Conservation (phyloP, 2,888 invertebrate genomes). For the Herminia tarsipennalis region DNA sequence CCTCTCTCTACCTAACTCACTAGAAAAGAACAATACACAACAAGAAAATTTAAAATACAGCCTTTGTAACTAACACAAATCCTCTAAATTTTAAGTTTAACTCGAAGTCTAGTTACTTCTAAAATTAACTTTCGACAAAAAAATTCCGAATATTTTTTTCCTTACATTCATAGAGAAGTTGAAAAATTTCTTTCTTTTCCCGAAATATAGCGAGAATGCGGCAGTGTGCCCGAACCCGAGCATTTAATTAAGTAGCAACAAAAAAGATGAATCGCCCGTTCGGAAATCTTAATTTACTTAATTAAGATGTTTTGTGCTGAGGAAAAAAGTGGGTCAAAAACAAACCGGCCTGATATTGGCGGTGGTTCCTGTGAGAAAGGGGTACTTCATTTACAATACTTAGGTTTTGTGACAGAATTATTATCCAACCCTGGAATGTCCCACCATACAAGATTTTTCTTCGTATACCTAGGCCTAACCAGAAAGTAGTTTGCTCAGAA, state of each 20-base stretch:
- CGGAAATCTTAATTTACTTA: constrained; percentile 70
- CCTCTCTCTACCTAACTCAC: no score
- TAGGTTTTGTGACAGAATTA: neutral
- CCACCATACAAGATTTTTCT: no score
- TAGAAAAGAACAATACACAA: no score
- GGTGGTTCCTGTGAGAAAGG: constrained; percentile 23
- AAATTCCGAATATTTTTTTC: neutral
- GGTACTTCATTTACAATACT: no score
- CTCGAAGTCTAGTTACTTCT: neutral
- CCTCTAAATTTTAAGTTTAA: no score
- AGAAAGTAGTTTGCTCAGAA: no score
- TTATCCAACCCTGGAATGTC: no score
- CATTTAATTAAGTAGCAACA: constrained; percentile 62
- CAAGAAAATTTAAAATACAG: no score
- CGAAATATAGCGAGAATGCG: constrained; percentile 18
- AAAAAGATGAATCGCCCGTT: constrained; percentile 62
- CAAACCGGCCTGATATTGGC: constrained; percentile 40
- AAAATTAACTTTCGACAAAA: neutral
- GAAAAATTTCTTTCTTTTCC: neutral
- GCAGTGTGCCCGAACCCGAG: constrained; percentile 30
- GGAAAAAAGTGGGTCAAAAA: constrained; percentile 53
- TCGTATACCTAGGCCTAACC: no score
- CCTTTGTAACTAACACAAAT: no score
- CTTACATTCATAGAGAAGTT: constrained; percentile 2
- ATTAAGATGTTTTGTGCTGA: constrained; percentile 63